Evolutionary conservation across 2,888 invertebrate species (phyloP), one percentile per base, ranked within the genome.

Genomic region (Aspidiotus rigidus): DNA sequence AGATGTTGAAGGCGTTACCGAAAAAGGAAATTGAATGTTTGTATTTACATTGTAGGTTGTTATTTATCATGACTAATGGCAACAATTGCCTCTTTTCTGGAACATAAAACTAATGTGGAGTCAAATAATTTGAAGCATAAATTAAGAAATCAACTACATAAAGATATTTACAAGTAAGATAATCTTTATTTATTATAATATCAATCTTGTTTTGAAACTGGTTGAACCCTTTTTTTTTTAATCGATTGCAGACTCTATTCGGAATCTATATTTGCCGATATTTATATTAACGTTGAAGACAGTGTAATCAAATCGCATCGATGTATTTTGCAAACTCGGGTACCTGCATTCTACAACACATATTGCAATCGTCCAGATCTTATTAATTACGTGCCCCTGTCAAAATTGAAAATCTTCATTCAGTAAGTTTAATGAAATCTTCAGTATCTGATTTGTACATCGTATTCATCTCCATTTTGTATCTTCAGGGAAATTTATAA

Each of bases 1-100:
- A 28, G 28, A 28, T 28, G 28, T 28, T 28, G 28, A 28, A 28
- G 28, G 28, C 28, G 28, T 28, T 28, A 28, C 28, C 28, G 28
- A 28, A 28, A 28, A 28, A 28, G 28, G 28, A 28, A 28, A 28
- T 28, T 28, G 28, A 53, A 53, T 53, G n/a, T 55, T 55, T 55
- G 16, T 13, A 13, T n/a, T 55, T 17, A 28, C 9, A 39, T 53
- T 67, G 16, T 28, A 67, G 67, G 28, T 67, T 16, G 39, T 60
- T 28, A 49, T 39, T 39, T 67, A 67, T 49, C 67, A 67, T 67
- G 67, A 67, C 67, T 67, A 59, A 67, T 67, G 67, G 67, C 67
- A 67, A 67, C 49, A 67, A 42, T 28, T 67, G 67, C 57, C 49
- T 67, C 67, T 67, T 60, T 53, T 13, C 42, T 67, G 67, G 60